Evolutionary conservation across 1,140 invertebrate species (phyloP), one percentile per base, ranked within the genome.

Genomic region (Drosophila murphyi): DNA sequence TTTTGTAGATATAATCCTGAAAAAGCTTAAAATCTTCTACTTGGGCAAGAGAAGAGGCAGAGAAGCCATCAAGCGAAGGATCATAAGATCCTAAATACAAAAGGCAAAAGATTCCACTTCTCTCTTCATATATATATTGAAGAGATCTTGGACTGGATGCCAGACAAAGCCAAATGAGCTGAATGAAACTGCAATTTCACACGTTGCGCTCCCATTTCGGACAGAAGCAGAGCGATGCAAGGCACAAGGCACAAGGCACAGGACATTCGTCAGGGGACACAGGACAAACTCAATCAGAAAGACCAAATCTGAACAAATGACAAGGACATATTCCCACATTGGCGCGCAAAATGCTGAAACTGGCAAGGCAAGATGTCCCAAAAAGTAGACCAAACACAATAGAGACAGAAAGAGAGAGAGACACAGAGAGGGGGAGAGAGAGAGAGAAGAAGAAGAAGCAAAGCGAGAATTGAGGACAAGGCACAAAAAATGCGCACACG

Each of bases 401-500:
- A 61, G 37, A 41, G 10, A 68, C 54, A 54, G 63, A 62, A 48
- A 20, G 34, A 50, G 47, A 50, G 67, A 62, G 34, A 43, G 35
- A 62, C 48, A 72, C 65, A 51, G 55, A 50, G 62, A 72, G 43
- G 43, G 55, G 10, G 29, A 5, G 32, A 45, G 52, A 5, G 12
- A 45, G 29, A 34, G 34, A 6, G 34, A 45, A 52, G 5, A 12
- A 43, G 29, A 34, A 6, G 20, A 34, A 20, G 41, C 3, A 29
- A 39, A 34, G 41, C 5, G 29, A 60, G 20, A 51, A 20, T 20
- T 20, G 20, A 5, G 5, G 20, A 10, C 6, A n/a, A 62, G 37
- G 61, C n/a, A 57, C 32, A 41, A 71, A 37, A 62, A 65, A 71
- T 59, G 67, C 65, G 72, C 67, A 71, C 77, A 85, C 83, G 85